A percentile compares a stretch with the other conserved stretches of the same genome.
These are phyloP conservation scores for Stenotaenia linearis DNA, from an alignment of 2,888 invertebrate species.

Conservation along the genomic window DNA sequence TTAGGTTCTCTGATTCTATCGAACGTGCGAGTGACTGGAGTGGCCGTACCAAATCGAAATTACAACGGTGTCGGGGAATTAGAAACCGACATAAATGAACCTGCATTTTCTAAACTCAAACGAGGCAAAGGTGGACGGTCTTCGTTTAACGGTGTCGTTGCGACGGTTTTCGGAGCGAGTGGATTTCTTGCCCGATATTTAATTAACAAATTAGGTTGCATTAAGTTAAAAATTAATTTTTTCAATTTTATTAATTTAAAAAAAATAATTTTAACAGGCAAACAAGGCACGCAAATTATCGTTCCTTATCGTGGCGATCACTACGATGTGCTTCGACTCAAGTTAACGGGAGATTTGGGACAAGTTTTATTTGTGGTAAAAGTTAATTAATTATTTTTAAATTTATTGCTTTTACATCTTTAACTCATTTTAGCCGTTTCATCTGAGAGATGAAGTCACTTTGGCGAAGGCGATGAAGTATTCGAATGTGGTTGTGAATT, in stretches of 20 bases:
- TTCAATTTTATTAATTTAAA: too few relatives aligned
- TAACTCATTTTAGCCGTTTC: slow-evolving; percentile 67
- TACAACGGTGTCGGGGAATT: background rate
- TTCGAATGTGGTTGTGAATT: slow-evolving; percentile 94
- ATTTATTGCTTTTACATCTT: too few relatives aligned
- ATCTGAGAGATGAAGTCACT: slow-evolving; percentile 77
- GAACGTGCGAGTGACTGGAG: background rate
- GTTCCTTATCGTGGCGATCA: slow-evolving; percentile 86
- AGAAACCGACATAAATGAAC: background rate
- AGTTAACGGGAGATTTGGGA: slow-evolving; percentile 87
- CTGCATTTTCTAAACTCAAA: slow-evolving; percentile 29
- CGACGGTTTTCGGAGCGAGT: slow-evolving; percentile 93
- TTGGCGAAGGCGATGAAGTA: slow-evolving; percentile 79
- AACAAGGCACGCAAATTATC: slow-evolving; percentile 63
- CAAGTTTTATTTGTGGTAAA: slow-evolving; percentile 71
- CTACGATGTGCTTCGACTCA: slow-evolving; percentile 69
- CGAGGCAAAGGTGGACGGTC: slow-evolving; percentile 65
- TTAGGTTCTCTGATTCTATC: background rate
- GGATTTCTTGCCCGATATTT: slow-evolving; percentile 86
- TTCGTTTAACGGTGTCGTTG: slow-evolving; percentile 93
- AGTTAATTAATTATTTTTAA: background rate
- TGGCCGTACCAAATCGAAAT: background rate
- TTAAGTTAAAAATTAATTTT: slow-evolving; percentile 52
- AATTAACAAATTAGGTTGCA: slow-evolving; percentile 74
- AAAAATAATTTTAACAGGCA: slow-evolving; percentile 42